These are phyloP conservation scores for Hermetia illucens DNA, from an alignment of 1,140 invertebrate species.

Conservation along the genomic window DNA sequence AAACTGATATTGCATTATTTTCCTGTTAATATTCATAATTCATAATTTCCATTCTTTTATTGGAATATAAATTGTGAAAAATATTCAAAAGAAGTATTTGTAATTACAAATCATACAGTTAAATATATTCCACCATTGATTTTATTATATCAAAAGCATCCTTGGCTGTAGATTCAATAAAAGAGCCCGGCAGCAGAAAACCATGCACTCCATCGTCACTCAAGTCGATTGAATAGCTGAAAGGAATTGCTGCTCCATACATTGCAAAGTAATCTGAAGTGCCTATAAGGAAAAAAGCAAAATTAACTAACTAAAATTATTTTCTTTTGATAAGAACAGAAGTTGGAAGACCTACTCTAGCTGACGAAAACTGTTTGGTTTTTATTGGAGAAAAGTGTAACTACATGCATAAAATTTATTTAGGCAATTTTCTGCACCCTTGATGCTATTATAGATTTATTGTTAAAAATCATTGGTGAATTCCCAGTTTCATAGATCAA, in stretches of 20 bases:
- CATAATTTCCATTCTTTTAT: too few relatives aligned
- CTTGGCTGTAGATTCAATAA: constrained; percentile 57
- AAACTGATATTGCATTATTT: too few relatives aligned
- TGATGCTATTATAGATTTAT: too few relatives aligned
- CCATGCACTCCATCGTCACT: constrained; percentile 58
- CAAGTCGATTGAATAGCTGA: constrained; percentile 65
- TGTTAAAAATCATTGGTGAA: too few relatives aligned
- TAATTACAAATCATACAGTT: constrained; percentile 3
- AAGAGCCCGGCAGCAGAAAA: constrained; percentile 58
- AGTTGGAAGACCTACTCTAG: neutral
- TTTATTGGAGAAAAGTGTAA: too few relatives aligned
- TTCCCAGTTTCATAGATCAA: too few relatives aligned
- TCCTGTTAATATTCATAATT: too few relatives aligned
- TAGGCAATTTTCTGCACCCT: too few relatives aligned
- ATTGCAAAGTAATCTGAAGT: constrained; percentile 61
- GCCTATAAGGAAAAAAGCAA: constrained; percentile 31
- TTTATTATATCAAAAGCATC: constrained; percentile 73
- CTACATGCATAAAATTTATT: too few relatives aligned
- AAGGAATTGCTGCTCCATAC: constrained; percentile 48
- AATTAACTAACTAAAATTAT: constrained; percentile 3
- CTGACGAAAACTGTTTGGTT: neutral
- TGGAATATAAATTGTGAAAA: too few relatives aligned
- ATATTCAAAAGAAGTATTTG: neutral
- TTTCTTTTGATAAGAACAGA: neutral
- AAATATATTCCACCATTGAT: constrained; percentile 44